Evolutionary conservation across 2,888 invertebrate species (phyloP), one percentile per base, ranked within the genome.

Genomic region (Hemicrepidius hirtus): DNA sequence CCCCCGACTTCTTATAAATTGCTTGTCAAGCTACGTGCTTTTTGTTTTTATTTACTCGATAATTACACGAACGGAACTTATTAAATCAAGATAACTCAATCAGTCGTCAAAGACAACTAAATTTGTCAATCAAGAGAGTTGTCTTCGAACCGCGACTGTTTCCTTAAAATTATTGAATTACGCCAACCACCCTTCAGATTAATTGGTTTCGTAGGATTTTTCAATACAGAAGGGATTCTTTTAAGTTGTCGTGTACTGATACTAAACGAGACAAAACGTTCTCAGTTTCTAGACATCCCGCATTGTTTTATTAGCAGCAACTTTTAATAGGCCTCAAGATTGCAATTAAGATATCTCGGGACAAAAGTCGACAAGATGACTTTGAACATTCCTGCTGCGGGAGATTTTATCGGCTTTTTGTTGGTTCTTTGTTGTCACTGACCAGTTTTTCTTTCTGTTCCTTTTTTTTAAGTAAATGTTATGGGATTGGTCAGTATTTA

Each of bases 281-380:
- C 32, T 18, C 16, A 18, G 32, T 16, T 18, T 6, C 35, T 37
- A 57, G 18, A 57, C 32, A 37, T 37, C 12, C 28, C 57, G 16
- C 37, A 57, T 57, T 57, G 37, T 57, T 57, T 57, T 37, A 35
- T 57, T 57, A 57, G 37, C 18, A 20, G 57, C 37, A 20, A 37
- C 57, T 57, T 37, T 35, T 57, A 57, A 57, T 57, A 57, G 57
- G 37, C 37, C 57, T 57, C 57, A 10, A 57, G 57, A 57, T 57
- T 57, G 37, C 37, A 57, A 57, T 57, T 57, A 57, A 57, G 57
- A 57, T 57, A 37, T 12, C 57, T 55, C 10, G 18, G 18, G 1
- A 16, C 18, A 35, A 16, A 55, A 20, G 53, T 53, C 13, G 28
- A 12, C 57, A 21, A 20, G 37, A 35, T 57, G 55, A 35, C 32